Conservation (phyloP, 37 sponge, comb jelly and placozoan species). For the Cliona cf. orientalis region DNA sequence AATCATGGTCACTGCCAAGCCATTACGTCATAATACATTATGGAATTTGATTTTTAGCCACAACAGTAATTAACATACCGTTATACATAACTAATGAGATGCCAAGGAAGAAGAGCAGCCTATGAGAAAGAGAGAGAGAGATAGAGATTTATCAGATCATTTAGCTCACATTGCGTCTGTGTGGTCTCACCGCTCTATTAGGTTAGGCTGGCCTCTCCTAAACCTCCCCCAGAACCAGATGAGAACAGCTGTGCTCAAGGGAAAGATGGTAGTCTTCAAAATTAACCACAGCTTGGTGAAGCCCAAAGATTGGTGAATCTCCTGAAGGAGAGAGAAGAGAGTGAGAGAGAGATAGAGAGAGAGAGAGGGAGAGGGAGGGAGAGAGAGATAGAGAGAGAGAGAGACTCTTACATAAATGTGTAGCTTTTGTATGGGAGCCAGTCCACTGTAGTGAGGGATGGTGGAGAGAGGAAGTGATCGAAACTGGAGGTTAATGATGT, state of each 20-base stretch:
- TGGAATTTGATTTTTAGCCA: no score
- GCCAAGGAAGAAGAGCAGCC: constrained; percentile 37
- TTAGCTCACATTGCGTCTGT: not conserved
- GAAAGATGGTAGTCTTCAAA: constrained; percentile 60
- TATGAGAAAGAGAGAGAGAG: not conserved
- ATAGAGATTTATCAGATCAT: not conserved
- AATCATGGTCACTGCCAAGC: no score
- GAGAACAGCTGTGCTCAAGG: constrained; percentile 5
- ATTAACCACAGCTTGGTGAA: constrained; percentile 76
- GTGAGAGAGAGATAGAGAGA: not conserved
- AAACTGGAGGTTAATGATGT: constrained; percentile 67
- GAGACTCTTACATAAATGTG: constrained; percentile 51
- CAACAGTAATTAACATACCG: constrained; percentile 30
- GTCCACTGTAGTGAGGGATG: constrained; percentile 49
- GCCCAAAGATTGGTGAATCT: constrained; percentile 61
- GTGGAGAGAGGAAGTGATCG: constrained; percentile 65
- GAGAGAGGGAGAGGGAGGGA: constrained; percentile 17
- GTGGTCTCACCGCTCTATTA: constrained; percentile 23
- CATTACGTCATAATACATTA: no score
- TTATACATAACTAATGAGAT: constrained; percentile 40
- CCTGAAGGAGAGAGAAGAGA: constrained; percentile 27
- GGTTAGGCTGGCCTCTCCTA: not conserved
- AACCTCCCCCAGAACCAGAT: constrained; percentile 36
- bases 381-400: constrained; percentile 10
- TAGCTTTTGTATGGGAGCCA: constrained; percentile 45